Conservation (phyloP, 2,113 vertebrate species). For the Semicossyphus pulcher region DNA sequence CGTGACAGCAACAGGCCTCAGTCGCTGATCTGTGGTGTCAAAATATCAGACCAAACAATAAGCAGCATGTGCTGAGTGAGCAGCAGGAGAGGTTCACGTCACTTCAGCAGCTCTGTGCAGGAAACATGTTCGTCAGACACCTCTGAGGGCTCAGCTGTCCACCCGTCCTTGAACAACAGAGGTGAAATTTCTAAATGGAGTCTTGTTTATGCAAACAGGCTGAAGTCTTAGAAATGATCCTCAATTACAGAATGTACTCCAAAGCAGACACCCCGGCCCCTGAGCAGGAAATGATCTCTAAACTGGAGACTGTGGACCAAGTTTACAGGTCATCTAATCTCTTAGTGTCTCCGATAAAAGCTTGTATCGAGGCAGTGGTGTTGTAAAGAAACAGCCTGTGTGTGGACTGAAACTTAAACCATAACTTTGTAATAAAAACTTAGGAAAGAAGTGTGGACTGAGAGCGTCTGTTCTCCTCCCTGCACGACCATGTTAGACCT, state of each 20-base stretch:
- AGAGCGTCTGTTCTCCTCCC: too few species aligned
- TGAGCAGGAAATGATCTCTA: too few species aligned
- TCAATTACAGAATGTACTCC: too few species aligned
- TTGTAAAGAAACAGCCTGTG: not conserved
- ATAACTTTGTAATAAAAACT: not conserved
- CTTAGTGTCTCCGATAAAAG: not conserved
- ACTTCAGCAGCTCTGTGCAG: not conserved
- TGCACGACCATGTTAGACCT: not conserved
- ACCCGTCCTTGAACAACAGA: slow-evolving; percentile 3
- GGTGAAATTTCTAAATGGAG: not conserved
- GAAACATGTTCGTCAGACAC: not conserved
- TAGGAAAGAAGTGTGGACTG: not conserved
- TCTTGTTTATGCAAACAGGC: not conserved
- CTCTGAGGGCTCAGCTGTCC: slow-evolving; percentile 7
- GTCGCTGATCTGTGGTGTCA: not conserved
- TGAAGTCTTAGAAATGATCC: not conserved
- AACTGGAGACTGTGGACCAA: too few species aligned
- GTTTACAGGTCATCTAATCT: too few species aligned
- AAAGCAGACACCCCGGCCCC: too few species aligned
- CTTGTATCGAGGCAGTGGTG: not conserved
- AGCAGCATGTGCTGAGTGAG: not conserved
- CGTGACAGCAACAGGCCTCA: not conserved
- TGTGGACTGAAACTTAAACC: not conserved
- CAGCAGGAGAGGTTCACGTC: not conserved
- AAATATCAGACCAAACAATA: slow-evolving; percentile 8